Evolutionary conservation across 2,888 invertebrate genomes (phyloP), one percentile per base, ranked within the genome.

Genomic region (Rapana venosa): DNA sequence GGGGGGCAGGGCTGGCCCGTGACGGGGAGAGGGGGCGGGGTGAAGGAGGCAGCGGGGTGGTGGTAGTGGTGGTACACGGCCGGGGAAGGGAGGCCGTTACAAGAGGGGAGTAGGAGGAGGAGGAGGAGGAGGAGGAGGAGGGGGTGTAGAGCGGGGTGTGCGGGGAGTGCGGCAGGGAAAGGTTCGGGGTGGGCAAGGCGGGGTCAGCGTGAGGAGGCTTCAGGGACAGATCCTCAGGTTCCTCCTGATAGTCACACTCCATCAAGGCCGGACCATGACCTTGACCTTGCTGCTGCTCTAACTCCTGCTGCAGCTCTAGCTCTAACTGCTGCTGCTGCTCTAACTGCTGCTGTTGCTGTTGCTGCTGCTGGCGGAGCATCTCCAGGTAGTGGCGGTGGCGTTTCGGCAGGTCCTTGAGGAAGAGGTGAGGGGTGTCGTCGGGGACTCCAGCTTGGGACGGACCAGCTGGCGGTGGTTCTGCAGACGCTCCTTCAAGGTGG

Each of bases 201-300:
- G 66, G 74, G 13, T 77, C 30, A 66, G n/a, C 70, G 58, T 15
- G 66, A 17, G 30, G 20, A 36, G 77, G 74, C 22, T 88, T 81
- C 26, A 47, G 77, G 47, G 94, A 93, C 2, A 94, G 90, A 87
- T 94, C 94, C 86, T 94, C 93, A 0, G 94, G 94, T 87, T 94
- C 93, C 0, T 91, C 90, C 61, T 94, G 93, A 4, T 86, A 85
- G 26, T 88, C 88, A 2, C 84, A 87, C 22, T 89, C 89, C 89
- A 89, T 89, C 84, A 84, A 56, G 47, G 77, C 32, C n/a, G n/a
- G 36, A 17, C 5, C n/a, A 1, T 26, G 47, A 4, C n/a, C 0
- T 11, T 26, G 47, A 4, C n/a, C 0, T 11, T 32, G 58, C 61
- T 58, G 56, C 30, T 61, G 74, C 20, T 32, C 8, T 15, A 17